Conservation (phyloP, 2,797 vertebrate genomes). For the Cuculus canorus region DNA sequence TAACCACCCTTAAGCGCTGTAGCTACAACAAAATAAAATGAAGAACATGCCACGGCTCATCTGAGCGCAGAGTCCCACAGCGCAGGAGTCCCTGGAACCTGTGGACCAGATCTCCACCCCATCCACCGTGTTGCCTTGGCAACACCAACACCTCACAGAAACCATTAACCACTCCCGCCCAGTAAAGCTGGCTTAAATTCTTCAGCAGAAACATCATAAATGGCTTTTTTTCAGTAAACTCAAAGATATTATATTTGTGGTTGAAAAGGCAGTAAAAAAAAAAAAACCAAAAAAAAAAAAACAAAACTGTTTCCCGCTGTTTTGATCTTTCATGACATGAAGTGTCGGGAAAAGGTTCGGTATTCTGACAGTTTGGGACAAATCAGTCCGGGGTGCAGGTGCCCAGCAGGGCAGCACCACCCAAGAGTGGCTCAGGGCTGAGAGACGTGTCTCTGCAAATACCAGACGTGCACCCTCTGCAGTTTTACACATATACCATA, state of each 20-base stretch:
- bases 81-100: not conserved
- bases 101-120: not conserved
- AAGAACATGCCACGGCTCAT: accelerated
- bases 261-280: not conserved
- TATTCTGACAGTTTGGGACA: not conserved
- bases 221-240: not conserved
- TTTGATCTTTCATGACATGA: not conserved
- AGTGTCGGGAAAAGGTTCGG: accelerated
- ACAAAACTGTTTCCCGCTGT: not conserved
- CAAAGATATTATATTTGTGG: too few relatives aligned
- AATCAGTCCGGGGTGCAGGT: not conserved
- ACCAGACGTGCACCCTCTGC: not conserved
- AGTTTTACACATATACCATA: not conserved
- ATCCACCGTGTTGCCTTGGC: not conserved
- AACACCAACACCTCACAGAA: accelerated
- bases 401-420: not conserved
- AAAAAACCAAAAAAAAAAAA: not conserved
- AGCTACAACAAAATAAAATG: not conserved
- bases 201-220: not conserved
- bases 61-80: not conserved
- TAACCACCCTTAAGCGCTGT: not conserved
- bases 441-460: conserved; percentile 23
- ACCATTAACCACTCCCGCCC: not conserved
- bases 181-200: not conserved
- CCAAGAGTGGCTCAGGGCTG: accelerated